Conservation (phyloP, 35 echinoderm and acorn worm species). For the Strongylocentrotus purpuratus region DNA sequence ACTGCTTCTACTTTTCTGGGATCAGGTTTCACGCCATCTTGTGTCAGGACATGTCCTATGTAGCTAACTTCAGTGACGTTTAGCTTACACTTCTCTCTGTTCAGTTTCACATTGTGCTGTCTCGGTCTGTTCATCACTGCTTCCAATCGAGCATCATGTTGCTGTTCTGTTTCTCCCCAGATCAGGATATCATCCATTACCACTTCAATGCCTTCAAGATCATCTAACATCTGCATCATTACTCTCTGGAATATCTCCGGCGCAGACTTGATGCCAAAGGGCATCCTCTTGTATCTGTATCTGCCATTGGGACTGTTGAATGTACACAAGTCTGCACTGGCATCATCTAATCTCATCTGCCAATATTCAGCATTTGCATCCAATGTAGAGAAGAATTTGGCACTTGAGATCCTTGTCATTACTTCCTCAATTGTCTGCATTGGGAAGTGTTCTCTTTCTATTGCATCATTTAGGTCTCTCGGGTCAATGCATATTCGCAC, state of each 20-base stretch:
- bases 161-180: not conserved
- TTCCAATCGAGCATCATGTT: constrained; percentile 56
- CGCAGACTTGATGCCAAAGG: constrained; percentile 59
- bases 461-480: constrained; percentile 47
- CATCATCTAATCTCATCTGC: not conserved
- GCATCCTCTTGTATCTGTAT: constrained; percentile 49
- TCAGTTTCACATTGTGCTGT: constrained; percentile 63
- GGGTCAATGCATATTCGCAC: constrained; percentile 52
- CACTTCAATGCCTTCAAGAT: constrained; percentile 32
- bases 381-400: constrained; percentile 23
- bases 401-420: not conserved
- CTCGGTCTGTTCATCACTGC: constrained; percentile 27
- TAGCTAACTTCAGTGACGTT: constrained; percentile 39
- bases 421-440: constrained; percentile 18
- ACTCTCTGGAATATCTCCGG: constrained; percentile 47
- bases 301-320: constrained; percentile 52
- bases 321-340: not conserved
- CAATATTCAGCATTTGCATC: not conserved
- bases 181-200: not conserved
- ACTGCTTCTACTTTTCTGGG: not conserved
- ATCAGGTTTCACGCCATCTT: constrained; percentile 65
- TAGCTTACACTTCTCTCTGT: constrained; percentile 60
- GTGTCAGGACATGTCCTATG: constrained; percentile 52
- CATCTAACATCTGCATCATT: constrained; percentile 55
- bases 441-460: not conserved